Conservation (phyloP, 2,113 vertebrate species). For the Calidris pugnax region DNA sequence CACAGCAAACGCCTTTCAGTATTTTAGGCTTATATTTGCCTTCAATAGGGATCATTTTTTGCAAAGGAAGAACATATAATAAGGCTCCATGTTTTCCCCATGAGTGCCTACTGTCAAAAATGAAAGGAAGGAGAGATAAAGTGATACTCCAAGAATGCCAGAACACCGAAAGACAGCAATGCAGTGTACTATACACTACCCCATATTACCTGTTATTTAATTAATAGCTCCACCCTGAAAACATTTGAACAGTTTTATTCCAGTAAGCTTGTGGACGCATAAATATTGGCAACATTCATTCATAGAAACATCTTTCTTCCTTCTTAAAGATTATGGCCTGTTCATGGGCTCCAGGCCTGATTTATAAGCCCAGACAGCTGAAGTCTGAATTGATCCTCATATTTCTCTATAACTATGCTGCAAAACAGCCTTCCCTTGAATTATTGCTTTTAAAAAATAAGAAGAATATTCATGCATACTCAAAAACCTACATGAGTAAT, state of each 20-base stretch:
- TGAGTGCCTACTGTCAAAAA: not conserved
- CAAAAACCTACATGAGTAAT: not conserved
- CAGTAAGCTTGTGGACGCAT: not conserved
- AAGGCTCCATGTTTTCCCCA: not conserved
- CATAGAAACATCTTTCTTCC: not conserved
- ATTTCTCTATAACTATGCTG: not conserved
- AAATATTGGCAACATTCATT: not conserved
- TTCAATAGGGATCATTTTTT: not conserved
- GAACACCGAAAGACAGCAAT: not conserved
- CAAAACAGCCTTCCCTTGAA: not conserved
- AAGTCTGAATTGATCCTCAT: not conserved
- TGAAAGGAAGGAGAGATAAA: not conserved
- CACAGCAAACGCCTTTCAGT: not conserved
- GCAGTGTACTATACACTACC: not conserved
- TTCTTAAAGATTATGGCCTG: not conserved
- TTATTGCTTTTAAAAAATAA: not conserved
- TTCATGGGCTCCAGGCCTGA: not conserved
- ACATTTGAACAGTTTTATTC: not conserved
- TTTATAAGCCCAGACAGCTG: not conserved
- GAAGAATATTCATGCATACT: not conserved
- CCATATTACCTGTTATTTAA: not conserved
- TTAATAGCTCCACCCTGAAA: not conserved
- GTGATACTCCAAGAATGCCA: not conserved
- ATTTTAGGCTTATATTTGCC: not conserved
- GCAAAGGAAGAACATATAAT: not conserved